Evolutionary conservation across 2,113 vertebrate genomes (phyloP).

Genomic region (Pygoscelis antarcticus): DNA sequence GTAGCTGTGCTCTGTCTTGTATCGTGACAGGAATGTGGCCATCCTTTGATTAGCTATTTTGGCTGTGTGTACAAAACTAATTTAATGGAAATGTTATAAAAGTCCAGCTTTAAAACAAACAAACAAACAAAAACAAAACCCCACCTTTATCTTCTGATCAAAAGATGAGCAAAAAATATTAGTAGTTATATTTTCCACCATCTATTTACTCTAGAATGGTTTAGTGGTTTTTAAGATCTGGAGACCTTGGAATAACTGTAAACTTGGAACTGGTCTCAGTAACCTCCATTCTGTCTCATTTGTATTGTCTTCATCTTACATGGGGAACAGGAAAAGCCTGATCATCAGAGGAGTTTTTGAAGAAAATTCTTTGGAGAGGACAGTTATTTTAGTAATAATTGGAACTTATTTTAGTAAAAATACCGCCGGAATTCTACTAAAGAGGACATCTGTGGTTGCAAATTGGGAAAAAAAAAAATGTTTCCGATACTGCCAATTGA

Average conservation of each 20-base stretch:
- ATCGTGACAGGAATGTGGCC: not conserved
- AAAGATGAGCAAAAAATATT: not conserved
- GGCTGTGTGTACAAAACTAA: not conserved
- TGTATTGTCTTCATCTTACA: not conserved
- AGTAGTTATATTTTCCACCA: not conserved
- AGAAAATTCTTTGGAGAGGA: not conserved
- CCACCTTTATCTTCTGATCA: not conserved
- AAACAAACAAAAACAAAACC: too few species aligned
- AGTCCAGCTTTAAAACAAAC: not conserved
- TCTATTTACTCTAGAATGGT: not conserved
- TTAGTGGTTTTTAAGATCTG: not conserved
- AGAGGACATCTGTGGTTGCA: not conserved
- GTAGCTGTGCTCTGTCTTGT: not conserved
- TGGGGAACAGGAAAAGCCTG: not conserved
- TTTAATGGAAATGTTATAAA: not conserved
- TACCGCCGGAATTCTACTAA: not conserved
- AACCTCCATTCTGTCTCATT: not conserved
- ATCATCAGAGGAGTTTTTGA: not conserved
- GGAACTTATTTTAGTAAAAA: not conserved
- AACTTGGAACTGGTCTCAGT: not conserved
- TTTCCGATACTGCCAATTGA: constrained; percentile 3
- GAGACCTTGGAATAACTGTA: not conserved
- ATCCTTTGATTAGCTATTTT: not conserved
- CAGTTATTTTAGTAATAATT: not conserved
- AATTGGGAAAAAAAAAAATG: not conserved